phyloP scores from a whole-genome alignment of 2,113 vertebrate species.

The Elgaria multicarinata region DNA sequence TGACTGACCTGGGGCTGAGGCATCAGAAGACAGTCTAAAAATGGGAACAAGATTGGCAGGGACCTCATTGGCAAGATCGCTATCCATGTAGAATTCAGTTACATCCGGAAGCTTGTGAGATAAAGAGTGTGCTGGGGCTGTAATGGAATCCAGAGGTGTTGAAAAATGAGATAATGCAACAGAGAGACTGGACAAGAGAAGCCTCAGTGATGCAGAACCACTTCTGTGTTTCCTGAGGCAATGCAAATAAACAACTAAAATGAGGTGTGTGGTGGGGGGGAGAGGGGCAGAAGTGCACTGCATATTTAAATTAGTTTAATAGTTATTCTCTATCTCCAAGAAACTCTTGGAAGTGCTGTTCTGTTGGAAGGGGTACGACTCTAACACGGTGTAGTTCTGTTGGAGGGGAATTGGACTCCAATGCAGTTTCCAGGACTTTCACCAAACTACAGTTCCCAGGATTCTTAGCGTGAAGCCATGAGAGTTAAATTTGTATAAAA shows the following conservation, averaged over 20 bases:
- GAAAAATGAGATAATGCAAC: not conserved
- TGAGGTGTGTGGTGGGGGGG: too few species aligned
- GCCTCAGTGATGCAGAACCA: not conserved
- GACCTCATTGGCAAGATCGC: not conserved
- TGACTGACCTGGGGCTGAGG: not conserved
- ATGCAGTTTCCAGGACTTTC: not conserved
- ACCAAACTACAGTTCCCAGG: not conserved
- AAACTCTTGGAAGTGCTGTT: too few species aligned
- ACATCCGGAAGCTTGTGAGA: not conserved
- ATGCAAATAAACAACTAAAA: not conserved
- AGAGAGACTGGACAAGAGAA: not conserved
- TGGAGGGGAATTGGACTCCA: not conserved
- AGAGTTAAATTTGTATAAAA: not conserved
- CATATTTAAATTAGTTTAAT: not conserved
- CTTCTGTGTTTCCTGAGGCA: not conserved
- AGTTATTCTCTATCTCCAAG: too few species aligned
- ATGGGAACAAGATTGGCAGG: slow-evolving; percentile 9
- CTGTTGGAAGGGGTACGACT: too few species aligned
- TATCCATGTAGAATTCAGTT: slow-evolving; percentile 1
- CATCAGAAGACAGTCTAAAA: not conserved
- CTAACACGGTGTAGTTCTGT: not conserved
- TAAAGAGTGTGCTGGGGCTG: not conserved
- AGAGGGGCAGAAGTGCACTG: not conserved
- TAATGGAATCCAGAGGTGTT: not conserved
- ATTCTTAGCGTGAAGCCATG: not conserved